Evolutionary conservation across 2,113 vertebrate genomes (phyloP).

Genomic region (Mandrillus leucophaeus): DNA sequence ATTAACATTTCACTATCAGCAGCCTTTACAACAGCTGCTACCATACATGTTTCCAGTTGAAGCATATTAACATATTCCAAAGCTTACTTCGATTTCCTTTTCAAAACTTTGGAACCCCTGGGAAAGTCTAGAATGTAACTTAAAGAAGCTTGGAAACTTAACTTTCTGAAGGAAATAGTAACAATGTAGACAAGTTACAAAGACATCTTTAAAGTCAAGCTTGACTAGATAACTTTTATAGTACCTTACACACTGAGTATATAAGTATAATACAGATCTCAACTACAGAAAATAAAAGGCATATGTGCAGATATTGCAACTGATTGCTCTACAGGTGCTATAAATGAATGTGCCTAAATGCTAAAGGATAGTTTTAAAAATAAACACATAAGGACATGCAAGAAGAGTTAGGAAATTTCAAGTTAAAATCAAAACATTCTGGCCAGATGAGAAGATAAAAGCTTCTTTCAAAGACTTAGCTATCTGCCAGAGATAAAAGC

Average conservation of each 20-base stretch:
- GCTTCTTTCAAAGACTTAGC: slow-evolving; percentile 54
- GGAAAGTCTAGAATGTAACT: slow-evolving; percentile 44
- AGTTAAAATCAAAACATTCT: slow-evolving; percentile 54
- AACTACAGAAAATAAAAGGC: slow-evolving; percentile 9
- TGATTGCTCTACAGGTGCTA: neutral
- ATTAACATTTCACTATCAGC: neutral
- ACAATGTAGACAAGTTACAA: slow-evolving; percentile 35
- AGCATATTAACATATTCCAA: slow-evolving; percentile 19
- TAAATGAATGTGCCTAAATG: slow-evolving; percentile 37
- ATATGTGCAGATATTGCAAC: neutral
- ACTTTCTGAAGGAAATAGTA: slow-evolving; percentile 31
- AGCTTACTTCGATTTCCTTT: slow-evolving; percentile 31
- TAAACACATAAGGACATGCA: slow-evolving; percentile 34
- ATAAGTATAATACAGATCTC: neutral
- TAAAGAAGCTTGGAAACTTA: neutral
- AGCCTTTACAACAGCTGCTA: slow-evolving; percentile 28
- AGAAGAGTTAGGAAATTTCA: slow-evolving; percentile 48
- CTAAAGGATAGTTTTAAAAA: slow-evolving; percentile 35
- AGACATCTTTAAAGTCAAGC: slow-evolving; percentile 41
- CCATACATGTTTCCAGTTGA: slow-evolving; percentile 30
- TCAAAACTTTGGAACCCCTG: slow-evolving; percentile 35
- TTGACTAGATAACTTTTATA: slow-evolving; percentile 39
- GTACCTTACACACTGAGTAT: neutral
- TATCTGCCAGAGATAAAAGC: slow-evolving; percentile 49
- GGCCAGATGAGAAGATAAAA: slow-evolving; percentile 26